These are phyloP conservation scores for Cotesia vestalis DNA, from an alignment of 1,140 invertebrate species.

Conservation along the genomic window DNA sequence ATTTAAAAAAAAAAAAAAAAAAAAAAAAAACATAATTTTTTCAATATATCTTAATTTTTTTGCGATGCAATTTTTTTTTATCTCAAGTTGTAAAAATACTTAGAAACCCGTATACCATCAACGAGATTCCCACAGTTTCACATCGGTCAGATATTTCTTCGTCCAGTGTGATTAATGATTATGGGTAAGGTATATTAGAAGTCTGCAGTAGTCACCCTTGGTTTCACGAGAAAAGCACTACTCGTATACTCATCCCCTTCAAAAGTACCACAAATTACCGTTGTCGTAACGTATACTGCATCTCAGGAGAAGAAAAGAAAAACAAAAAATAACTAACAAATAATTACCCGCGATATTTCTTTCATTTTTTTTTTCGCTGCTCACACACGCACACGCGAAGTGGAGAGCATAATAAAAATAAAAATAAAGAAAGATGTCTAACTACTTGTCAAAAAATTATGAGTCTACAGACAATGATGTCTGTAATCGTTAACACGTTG, in stretches of 20 bases:
- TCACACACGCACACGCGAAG: neutral
- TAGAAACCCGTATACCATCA: conserved; percentile 10
- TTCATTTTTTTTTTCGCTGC: neutral
- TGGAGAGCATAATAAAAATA: neutral
- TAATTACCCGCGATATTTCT: neutral
- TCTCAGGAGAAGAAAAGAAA: neutral
- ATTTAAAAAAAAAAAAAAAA: too few relatives aligned
- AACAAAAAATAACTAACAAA: neutral
- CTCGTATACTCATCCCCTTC: conserved; percentile 30
- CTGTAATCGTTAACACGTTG: conserved; percentile 4
- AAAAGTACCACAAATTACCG: conserved; percentile 48
- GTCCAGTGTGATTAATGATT: conserved; percentile 62
- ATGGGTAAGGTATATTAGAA: conserved; percentile 62
- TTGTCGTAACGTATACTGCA: conserved; percentile 2
- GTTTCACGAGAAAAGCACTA: conserved; percentile 45
- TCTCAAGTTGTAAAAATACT: conserved; percentile 1
- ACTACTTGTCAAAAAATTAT: too few relatives aligned
- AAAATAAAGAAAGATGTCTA: neutral
- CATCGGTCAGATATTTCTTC: conserved; percentile 45
- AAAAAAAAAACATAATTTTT: too few relatives aligned
- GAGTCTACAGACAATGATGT: conserved; percentile 1
- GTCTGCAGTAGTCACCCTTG: conserved; percentile 42
- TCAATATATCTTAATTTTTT: conserved; percentile 1
- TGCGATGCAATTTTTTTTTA: neutral
- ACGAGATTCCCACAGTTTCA: conserved; percentile 25